These are phyloP conservation scores for Chironex yamaguchii DNA, from an alignment of 30 jellyfish, hydroid and myxozoan species.

Conservation along the genomic window DNA sequence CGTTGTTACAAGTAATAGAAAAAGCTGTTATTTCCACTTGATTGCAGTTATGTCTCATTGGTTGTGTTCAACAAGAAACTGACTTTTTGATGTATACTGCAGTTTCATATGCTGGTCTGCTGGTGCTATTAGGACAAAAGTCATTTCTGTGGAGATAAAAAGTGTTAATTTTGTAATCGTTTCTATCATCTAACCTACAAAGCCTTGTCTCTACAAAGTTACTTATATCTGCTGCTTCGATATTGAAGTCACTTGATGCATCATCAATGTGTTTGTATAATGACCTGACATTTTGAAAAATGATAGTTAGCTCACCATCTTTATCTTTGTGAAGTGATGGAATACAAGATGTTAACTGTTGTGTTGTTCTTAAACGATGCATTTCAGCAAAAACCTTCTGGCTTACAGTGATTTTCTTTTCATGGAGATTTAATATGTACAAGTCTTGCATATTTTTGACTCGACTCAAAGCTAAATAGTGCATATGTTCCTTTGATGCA, in stretches of 20 bases:
- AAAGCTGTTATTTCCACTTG: constrained; percentile 29
- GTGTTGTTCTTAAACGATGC: constrained; percentile 11
- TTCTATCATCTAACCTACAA: neutral
- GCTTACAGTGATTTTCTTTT: neutral
- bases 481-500: constrained; percentile 32
- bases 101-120: neutral
- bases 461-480: constrained; percentile 35
- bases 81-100: neutral
- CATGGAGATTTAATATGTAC: neutral
- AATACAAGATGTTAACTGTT: neutral
- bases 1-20: neutral
- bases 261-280: constrained; percentile 3
- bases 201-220: constrained; percentile 23
- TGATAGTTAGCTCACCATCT: neutral
- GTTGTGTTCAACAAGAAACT: neutral
- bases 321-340: neutral
- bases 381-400: constrained; percentile 24
- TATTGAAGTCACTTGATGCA: constrained; percentile 4
- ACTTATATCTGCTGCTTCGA: constrained; percentile 1
- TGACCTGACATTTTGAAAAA: constrained; percentile 26
- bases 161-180: neutral
- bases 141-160: constrained; percentile 25
- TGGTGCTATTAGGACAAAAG: neutral
- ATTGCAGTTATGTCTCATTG: neutral
- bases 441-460: neutral